Base-by-base conservation (phyloP, 2,797 vertebrate genomes). In the Mormyrops boulengeri region DNA sequence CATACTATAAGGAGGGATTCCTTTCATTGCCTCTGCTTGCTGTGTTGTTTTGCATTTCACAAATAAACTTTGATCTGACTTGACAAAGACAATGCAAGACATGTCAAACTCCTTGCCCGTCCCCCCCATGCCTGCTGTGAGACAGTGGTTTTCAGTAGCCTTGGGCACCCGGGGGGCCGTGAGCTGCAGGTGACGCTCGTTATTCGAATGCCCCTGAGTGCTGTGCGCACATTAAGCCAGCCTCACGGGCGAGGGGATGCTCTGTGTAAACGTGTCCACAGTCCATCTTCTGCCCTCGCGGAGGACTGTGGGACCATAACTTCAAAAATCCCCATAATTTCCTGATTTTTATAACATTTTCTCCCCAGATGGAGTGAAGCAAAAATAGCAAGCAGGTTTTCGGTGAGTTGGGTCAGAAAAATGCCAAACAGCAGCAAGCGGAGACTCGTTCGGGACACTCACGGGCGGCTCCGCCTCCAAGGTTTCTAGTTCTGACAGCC, bases 171-270 rank as follows among this genome's bases (percentile, higher is more conserved):
- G 89, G 26, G 89, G 90, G 91, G 82, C 69, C 88, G 88, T 91
- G 90, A 92, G 93, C 89, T 92, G 47, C 80, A 66, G 88, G 91
- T 91, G 66, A 91, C 91, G 91, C 69, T 84, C 90, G 91, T 90
- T 90, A 91, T 87, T 89, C 89, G 93, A 11, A 66, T 82, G 22
- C 89, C 86, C 88, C 41, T 89, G 88, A 89, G 90, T 90, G 91
- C 82, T 88, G 53, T 41, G 88, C 44, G 34, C 90, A 90, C 41
- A 52, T 2, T 44, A 4, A 44, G 41, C 41, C 2, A 90, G 2
- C 50, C 47, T 1, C 50, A 11, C 50, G 9, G 50, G 66, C 1
- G 1, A 5, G 12, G 4, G 14, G 87, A 34, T 12, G 22, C 9
- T 8, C 26, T 41, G 34, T 14, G 17, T 17, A 38, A 90, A 84